phyloP scores from a whole-genome alignment of 2,113 vertebrate genomes.

The Laterallus jamaicensis region DNA sequence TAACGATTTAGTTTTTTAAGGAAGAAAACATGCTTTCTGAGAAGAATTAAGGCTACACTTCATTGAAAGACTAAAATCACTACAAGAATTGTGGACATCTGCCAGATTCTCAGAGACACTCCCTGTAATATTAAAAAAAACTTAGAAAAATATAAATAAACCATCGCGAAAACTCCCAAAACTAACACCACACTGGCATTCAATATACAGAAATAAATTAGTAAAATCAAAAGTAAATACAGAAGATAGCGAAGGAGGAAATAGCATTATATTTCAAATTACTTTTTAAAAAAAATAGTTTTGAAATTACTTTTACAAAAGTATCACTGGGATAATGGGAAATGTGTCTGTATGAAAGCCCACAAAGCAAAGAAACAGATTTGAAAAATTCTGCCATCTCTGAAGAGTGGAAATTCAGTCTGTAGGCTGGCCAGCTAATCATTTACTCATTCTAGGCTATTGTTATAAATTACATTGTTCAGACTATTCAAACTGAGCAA shows the following conservation, averaged over 20 bases:
- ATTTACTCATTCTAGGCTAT: neutral
- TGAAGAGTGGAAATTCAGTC: neutral
- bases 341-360: neutral
- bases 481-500: neutral
- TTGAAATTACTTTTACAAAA: neutral
- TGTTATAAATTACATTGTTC: neutral
- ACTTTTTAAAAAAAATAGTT: neutral
- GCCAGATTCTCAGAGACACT: neutral
- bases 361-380: neutral
- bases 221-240: neutral
- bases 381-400: neutral
- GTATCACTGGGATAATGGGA: neutral
- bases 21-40: neutral
- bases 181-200: neutral
- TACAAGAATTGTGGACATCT: neutral
- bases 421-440: neutral
- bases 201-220: neutral
- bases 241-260: neutral
- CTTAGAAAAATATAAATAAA: neutral
- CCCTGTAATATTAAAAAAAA: neutral
- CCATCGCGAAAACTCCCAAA: neutral
- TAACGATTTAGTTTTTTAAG: neutral
- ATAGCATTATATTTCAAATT: neutral
- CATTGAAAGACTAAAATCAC: neutral
- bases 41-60: neutral